These are phyloP conservation scores for Melanocharis versteri DNA, from an alignment of 2,113 vertebrate species.

Conservation along the genomic window DNA sequence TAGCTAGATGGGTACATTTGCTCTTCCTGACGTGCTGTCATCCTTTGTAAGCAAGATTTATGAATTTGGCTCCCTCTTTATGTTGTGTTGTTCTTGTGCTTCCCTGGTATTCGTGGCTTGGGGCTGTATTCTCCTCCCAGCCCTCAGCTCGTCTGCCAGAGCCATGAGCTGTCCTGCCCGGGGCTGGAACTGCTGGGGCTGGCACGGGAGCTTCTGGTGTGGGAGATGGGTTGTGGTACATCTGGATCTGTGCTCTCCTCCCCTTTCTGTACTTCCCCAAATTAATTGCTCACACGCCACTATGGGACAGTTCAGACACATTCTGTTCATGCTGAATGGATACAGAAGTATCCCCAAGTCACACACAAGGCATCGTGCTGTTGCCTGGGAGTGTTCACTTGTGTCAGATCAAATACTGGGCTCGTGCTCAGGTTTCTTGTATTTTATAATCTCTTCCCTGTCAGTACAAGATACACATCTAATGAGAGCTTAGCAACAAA, in stretches of 20 bases:
- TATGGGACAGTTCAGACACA: background rate
- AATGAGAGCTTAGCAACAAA: background rate
- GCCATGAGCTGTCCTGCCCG: background rate
- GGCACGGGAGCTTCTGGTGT: background rate
- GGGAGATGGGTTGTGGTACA: background rate
- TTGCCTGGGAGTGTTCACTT: background rate
- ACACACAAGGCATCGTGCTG: background rate
- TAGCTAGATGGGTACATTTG: background rate
- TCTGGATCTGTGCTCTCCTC: background rate
- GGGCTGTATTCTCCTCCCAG: background rate
- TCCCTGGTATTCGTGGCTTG: background rate
- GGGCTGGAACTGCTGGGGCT: background rate
- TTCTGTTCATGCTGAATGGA: rapidly evolving
- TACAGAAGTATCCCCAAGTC: background rate
- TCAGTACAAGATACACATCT: background rate
- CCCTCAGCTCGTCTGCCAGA: background rate
- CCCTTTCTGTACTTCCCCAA: background rate
- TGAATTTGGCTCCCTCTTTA: background rate
- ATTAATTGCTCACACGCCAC: rapidly evolving
- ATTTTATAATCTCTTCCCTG: background rate
- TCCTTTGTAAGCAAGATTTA: background rate
- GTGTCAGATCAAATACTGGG: background rate
- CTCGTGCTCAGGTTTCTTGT: background rate
- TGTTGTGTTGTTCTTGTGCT: background rate
- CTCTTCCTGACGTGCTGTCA: background rate